Percentiles rank a stretch among this genome's conserved stretches.
Evolutionary conservation across 2,888 invertebrate genomes (phyloP).

Genomic region (Anagyrus pseudococci): DNA sequence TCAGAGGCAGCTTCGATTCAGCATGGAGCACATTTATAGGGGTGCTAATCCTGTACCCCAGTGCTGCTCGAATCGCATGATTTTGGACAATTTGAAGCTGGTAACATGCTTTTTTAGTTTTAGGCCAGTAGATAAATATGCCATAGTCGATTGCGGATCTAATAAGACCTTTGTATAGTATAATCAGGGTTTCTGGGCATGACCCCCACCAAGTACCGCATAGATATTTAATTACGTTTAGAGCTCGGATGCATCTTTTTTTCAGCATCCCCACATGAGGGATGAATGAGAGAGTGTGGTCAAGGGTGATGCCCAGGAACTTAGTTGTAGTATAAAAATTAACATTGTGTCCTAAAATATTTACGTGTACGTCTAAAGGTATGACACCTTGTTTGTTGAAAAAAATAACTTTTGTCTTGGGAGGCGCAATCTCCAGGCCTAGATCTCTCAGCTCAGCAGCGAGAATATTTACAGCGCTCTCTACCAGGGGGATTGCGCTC

Average conservation of each 20-base stretch:
- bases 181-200: neutral
- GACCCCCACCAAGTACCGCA: conserved; percentile 2
- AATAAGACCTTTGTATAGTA: neutral
- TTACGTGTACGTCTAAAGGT: neutral
- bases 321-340: neutral
- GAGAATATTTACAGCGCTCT: neutral
- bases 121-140: neutral
- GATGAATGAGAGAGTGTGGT: neutral
- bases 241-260: neutral
- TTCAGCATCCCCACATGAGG: neutral
- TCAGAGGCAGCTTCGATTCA: neutral
- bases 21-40: neutral
- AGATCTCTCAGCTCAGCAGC: neutral
- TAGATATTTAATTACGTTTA: neutral
- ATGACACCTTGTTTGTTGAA: neutral
- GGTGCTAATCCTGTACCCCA: neutral
- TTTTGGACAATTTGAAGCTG: neutral
- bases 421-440: neutral
- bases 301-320: neutral
- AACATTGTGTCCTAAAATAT: neutral
- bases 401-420: neutral
- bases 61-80: neutral
- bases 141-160: neutral
- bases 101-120: neutral
- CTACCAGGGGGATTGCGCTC: neutral